phyloP scores from a whole-genome alignment of 2,113 vertebrate species.

The Apeltes quadracus region DNA sequence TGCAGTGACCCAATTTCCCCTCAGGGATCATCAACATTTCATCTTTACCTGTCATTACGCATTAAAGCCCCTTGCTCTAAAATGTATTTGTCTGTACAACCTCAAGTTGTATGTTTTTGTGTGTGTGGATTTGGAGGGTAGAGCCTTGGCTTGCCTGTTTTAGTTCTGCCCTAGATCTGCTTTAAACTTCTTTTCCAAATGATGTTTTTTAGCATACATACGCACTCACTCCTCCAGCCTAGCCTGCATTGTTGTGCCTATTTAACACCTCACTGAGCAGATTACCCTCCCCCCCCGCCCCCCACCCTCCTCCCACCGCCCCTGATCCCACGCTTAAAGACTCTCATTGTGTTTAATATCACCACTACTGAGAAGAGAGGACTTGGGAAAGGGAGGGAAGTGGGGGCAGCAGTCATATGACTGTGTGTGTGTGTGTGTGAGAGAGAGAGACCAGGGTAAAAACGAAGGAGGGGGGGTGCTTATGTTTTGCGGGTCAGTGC shows the following conservation, averaged over 20 bases:
- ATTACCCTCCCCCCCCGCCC: slow-evolving; percentile 67
- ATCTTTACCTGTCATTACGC: slow-evolving; percentile 21
- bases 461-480: slow-evolving; percentile 43
- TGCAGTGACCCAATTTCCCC: slow-evolving; percentile 1
- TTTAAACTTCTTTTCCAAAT: slow-evolving; percentile 71
- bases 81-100: no score
- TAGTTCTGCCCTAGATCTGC: slow-evolving; percentile 69
- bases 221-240: slow-evolving; percentile 43
- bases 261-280: slow-evolving; percentile 82
- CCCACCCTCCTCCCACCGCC: slow-evolving; percentile 37
- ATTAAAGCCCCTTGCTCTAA: slow-evolving; percentile 15
- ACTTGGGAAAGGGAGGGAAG: slow-evolving; percentile 52
- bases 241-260: slow-evolving; percentile 78
- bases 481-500: slow-evolving; percentile 77
- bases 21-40: slow-evolving; percentile 30
- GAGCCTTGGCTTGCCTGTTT: slow-evolving; percentile 54
- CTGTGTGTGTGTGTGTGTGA: not conserved
- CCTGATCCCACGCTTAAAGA: slow-evolving; percentile 78
- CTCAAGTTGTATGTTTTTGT: slow-evolving; percentile 30
- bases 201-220: slow-evolving; percentile 72
- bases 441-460: slow-evolving; percentile 14
- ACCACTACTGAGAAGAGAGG: slow-evolving; percentile 65
- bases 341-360: slow-evolving; percentile 81
- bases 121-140: slow-evolving; percentile 11
- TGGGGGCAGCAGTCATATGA: slow-evolving; percentile 71